Percentiles rank a stretch among this genome's conserved stretches.
phyloP scores from a whole-genome alignment of 2,113 vertebrate genomes.

The Nycticebus coucang region DNA sequence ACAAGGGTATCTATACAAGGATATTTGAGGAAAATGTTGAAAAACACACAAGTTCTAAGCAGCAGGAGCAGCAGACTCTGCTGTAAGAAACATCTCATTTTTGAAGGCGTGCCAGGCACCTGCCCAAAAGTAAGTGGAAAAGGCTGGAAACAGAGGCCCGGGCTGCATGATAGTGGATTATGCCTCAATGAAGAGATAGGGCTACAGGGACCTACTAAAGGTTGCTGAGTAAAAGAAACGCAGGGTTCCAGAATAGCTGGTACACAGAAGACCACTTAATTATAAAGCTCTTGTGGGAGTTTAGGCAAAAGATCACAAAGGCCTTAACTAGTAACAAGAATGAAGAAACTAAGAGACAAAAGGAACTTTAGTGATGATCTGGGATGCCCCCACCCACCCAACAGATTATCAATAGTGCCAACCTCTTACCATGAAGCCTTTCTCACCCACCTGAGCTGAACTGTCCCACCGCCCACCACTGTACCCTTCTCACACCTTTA shows the following conservation, averaged over 20 bases:
- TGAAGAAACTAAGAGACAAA: not conserved
- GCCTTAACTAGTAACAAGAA: not conserved
- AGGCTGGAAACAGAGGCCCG: not conserved
- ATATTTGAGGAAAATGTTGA: not conserved
- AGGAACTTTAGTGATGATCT: not conserved
- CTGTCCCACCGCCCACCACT: not conserved
- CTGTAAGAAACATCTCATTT: not conserved
- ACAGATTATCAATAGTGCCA: not conserved
- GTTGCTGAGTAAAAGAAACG: not conserved
- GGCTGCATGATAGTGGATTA: not conserved
- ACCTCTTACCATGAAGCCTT: not conserved
- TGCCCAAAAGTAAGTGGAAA: not conserved
- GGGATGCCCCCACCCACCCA: not conserved
- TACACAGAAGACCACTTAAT: not conserved
- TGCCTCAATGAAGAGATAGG: not conserved
- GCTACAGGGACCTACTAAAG: not conserved
- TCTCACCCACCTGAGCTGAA: not conserved
- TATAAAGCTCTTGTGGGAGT: not conserved
- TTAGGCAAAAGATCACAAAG: slow-evolving; percentile 6
- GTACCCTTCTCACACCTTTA: not conserved
- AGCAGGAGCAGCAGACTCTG: not conserved
- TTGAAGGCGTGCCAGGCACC: not conserved
- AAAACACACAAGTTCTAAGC: not conserved
- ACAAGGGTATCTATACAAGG: not conserved
- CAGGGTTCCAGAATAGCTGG: not conserved